Base-by-base conservation (phyloP, 2,888 invertebrate genomes). In the Epiblema foenella region DNA sequence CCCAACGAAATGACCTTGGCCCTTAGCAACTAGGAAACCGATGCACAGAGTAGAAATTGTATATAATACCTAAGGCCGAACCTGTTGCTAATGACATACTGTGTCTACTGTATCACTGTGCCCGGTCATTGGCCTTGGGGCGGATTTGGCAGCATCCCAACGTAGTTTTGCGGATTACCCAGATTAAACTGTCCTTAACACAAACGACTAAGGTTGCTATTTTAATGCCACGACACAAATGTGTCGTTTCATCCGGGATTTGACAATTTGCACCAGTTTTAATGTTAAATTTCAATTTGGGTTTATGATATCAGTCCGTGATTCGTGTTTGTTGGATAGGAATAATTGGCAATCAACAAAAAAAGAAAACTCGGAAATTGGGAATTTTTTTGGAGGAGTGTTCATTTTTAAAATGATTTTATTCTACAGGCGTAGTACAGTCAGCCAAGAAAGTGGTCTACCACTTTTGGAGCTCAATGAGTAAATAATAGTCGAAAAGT, bases 41-140 rank as follows among this genome's bases (percentile, higher is more conserved):
- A 46, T 46, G 46, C 46, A 33, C 33, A 33, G n/a, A n/a, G n/a
- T 15, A 46, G n/a, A 15, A n/a, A 8, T 46, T 46, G 24, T 24
- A 24, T 24, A 24, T 42, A 7, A n/a, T 46, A 46, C n/a, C 46
- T 46, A 46, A 51, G 11, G n/a, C 2, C 11, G 11, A 56, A 51
- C 33, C 2, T 62, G 33, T 37, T 18, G 51, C 52, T 64, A 20
- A 54, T 54, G 58, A 15, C 20, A 24, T 60, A 72, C 69, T 68
- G 68, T 51, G 39, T 49, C 56, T 11, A 37, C 17, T 17, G 15
- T 57, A 57, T 60, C 39, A 62, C 71, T 66, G 67, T 71, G 39
- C 49, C 73, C 85, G 86, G 85, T 86, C 85, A 86, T 81, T 81
- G 78, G 78, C 85, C 85, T 86, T 86, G 85, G 81, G 82, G 79